A percentile compares a stretch with the other conserved stretches of the same genome.
Conservation (phyloP, 2,113 vertebrate genomes). For the Piprites chloris region DNA sequence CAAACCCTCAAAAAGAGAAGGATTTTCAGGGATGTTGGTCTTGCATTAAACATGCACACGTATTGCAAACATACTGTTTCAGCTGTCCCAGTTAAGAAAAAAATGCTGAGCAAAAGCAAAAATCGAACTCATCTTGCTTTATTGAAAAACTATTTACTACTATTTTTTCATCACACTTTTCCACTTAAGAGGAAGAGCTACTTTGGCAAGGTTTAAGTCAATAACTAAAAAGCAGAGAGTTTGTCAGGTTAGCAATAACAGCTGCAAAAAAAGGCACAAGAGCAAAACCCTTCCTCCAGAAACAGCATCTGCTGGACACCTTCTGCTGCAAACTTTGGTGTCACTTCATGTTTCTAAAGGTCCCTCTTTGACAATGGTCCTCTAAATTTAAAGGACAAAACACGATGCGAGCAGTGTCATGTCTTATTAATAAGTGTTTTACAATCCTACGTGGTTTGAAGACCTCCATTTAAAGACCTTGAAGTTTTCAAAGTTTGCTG, state of each 20-base stretch:
- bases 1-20: not conserved
- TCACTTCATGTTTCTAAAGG: not conserved
- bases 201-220: not conserved
- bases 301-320: not conserved
- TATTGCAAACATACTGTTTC: not conserved
- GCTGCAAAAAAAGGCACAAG: not conserved
- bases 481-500: not conserved
- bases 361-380: not conserved
- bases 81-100: not conserved
- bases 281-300: not conserved
- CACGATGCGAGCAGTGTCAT: not conserved
- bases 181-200: not conserved
- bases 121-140: not conserved
- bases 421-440: not conserved
- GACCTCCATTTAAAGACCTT: not conserved
- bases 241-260: conserved; percentile 46
- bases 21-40: not conserved
- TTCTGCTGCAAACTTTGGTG: not conserved
- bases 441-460: not conserved
- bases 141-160: not conserved
- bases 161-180: not conserved
- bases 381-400: not conserved
- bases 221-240: conserved; percentile 20
- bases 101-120: not conserved
- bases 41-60: not conserved